Percentiles rank a stretch among this genome's conserved stretches.
phyloP scores from a whole-genome alignment of 2,797 vertebrate species.

The Silurus lanzhouensis region DNA sequence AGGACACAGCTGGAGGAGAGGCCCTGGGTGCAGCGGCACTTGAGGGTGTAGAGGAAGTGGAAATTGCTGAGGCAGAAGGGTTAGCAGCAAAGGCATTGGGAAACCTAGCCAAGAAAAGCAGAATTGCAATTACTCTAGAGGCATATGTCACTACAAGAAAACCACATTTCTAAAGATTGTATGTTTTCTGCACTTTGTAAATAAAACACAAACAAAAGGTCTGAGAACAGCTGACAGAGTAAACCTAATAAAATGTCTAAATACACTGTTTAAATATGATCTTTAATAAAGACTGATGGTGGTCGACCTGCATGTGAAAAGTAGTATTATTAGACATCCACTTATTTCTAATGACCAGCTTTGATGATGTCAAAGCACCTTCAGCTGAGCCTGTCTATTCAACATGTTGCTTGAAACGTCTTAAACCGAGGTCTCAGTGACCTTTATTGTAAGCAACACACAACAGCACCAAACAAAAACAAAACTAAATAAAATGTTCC shows the following conservation, averaged over 20 bases:
- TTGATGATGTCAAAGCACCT: not conserved
- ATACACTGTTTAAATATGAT: not conserved
- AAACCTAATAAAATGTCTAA: not conserved
- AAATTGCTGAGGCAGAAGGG: slow-evolving; percentile 69
- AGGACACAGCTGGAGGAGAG: slow-evolving; percentile 49
- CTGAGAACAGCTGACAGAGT: not conserved
- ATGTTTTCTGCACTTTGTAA: not conserved
- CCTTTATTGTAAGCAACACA: not conserved
- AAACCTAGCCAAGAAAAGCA: slow-evolving; percentile 67
- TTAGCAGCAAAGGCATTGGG: slow-evolving; percentile 76
- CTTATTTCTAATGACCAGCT: not conserved
- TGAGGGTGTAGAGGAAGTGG: slow-evolving; percentile 69
- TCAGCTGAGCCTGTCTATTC: not conserved
- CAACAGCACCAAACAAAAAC: not conserved
- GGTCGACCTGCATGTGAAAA: not conserved
- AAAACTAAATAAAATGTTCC: not conserved
- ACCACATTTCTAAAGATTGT: not conserved
- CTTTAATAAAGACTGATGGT: not conserved
- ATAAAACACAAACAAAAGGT: not conserved
- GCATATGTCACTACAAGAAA: not conserved
- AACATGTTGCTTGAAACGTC: not conserved
- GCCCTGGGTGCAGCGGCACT: slow-evolving; percentile 75
- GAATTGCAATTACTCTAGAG: not conserved
- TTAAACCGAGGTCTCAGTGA: not conserved
- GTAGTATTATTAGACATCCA: not conserved